phyloP scores from a whole-genome alignment of 2,888 invertebrate species.

The Philhelius pedissequus region DNA sequence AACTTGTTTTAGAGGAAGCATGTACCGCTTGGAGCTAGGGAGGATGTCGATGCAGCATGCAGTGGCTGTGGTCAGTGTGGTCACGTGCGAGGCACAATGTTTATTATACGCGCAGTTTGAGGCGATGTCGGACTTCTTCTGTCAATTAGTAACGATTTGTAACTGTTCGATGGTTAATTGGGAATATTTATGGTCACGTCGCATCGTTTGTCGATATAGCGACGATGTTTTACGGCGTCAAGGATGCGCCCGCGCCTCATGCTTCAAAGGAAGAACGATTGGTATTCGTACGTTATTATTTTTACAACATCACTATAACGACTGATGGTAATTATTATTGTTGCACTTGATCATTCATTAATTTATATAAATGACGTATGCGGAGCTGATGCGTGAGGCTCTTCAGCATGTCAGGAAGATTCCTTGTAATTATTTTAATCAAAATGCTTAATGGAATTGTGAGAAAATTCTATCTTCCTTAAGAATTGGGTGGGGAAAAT shows the following conservation, averaged over 20 bases:
- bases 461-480: slow-evolving; percentile 22
- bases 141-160: slow-evolving; percentile 76
- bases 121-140: slow-evolving; percentile 54
- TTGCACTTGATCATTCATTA: slow-evolving; percentile 38
- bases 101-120: slow-evolving; percentile 19
- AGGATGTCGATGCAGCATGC: background rate
- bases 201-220: background rate
- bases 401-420: slow-evolving; percentile 8
- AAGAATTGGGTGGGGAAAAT: background rate
- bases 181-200: slow-evolving; percentile 66
- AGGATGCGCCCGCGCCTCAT: slow-evolving; percentile 46
- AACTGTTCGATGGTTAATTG: slow-evolving; percentile 70
- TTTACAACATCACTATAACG: background rate
- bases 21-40: background rate
- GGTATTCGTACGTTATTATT: slow-evolving; percentile 25
- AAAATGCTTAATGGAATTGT: slow-evolving; percentile 49
- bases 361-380: background rate
- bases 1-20: slow-evolving; percentile 68
- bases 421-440: slow-evolving; percentile 62
- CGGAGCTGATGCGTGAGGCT: background rate
- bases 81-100: slow-evolving; percentile 32
- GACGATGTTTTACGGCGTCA: slow-evolving; percentile 50
- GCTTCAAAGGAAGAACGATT: background rate
- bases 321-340: slow-evolving; percentile 52
- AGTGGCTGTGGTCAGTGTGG: background rate